A percentile compares a stretch with the other conserved stretches of the same genome.
phyloP scores from a whole-genome alignment of 37 sponge, comb jelly and placozoan genomes.

The Mnemiopsis leidyi region DNA sequence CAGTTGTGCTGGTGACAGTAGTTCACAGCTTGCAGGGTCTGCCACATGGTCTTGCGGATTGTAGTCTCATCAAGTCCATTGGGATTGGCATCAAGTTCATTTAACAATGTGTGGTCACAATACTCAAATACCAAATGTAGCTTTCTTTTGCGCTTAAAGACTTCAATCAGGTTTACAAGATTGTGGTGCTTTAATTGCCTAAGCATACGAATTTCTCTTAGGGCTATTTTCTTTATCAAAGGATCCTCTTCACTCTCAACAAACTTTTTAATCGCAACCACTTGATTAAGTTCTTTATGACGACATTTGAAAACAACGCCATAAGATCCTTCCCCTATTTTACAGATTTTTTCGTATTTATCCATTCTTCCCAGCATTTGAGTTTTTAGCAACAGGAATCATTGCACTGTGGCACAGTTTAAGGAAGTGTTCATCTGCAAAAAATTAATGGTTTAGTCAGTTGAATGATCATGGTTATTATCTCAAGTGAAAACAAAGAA shows the following conservation, averaged over 20 bases:
- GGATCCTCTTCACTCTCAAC: slow-evolving; percentile 98
- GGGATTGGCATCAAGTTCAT: slow-evolving; percentile 88
- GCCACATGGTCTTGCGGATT: slow-evolving; percentile 85
- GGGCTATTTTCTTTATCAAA: slow-evolving; percentile 85
- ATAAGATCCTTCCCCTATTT: slow-evolving; percentile 98
- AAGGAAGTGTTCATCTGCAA: neutral
- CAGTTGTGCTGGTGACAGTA: slow-evolving; percentile 91
- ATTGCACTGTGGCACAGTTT: slow-evolving; percentile 23
- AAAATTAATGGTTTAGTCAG: no score
- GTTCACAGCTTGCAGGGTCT: slow-evolving; percentile 83
- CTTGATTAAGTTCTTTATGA: slow-evolving; percentile 70
- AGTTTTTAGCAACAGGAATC: neutral
- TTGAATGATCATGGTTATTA: no score
- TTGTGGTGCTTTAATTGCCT: slow-evolving; percentile 93
- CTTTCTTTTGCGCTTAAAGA: slow-evolving; percentile 85
- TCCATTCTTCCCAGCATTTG: slow-evolving; percentile 80
- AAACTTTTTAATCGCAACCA: slow-evolving; percentile 98
- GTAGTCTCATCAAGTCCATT: slow-evolving; percentile 74
- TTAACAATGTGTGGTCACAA: slow-evolving; percentile 96
- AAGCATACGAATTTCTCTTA: slow-evolving; percentile 89
- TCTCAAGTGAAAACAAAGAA: no score
- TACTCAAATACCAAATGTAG: slow-evolving; percentile 97
- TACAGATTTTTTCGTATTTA: slow-evolving; percentile 90
- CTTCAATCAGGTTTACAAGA: slow-evolving; percentile 95
- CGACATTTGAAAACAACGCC: slow-evolving; percentile 97